A percentile compares a stretch with the other conserved stretches of the same genome.
phyloP scores from a whole-genome alignment of 2,888 invertebrate species.

The Cheilosia variabilis region DNA sequence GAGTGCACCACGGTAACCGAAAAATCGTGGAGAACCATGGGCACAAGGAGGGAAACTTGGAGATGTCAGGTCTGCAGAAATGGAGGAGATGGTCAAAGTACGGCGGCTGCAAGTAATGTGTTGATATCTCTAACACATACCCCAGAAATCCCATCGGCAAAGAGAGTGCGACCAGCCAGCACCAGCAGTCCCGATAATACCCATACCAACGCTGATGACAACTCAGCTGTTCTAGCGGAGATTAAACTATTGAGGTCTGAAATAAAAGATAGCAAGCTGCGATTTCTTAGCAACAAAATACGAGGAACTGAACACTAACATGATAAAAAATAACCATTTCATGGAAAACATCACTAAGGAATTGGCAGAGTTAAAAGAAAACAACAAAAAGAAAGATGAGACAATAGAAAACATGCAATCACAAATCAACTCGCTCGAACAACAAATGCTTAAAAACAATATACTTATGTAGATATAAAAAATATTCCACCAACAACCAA shows the following conservation, averaged over 20 bases:
- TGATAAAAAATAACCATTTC: conserved; percentile 10
- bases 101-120: too few relatives aligned
- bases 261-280: conserved; percentile 6
- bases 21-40: too few relatives aligned
- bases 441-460: conserved; percentile 21
- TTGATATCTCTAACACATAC: too few relatives aligned
- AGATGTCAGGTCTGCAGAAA: too few relatives aligned
- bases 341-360: conserved; percentile 7
- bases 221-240: background rate
- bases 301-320: background rate
- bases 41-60: too few relatives aligned
- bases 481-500: conserved; percentile 1
- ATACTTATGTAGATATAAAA: conserved; percentile 5
- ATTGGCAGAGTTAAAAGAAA: background rate
- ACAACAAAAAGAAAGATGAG: conserved; percentile 6
- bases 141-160: background rate
- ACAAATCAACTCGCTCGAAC: conserved; percentile 6
- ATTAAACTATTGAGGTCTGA: background rate
- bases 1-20: too few relatives aligned
- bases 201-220: background rate
- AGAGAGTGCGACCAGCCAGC: background rate
- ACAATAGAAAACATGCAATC: conserved; percentile 15
- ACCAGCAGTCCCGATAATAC: background rate
- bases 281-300: conserved; percentile 9
- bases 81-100: too few relatives aligned